Base-by-base conservation (phyloP, 1,140 invertebrate genomes). In the Arctopsyche grandis region DNA sequence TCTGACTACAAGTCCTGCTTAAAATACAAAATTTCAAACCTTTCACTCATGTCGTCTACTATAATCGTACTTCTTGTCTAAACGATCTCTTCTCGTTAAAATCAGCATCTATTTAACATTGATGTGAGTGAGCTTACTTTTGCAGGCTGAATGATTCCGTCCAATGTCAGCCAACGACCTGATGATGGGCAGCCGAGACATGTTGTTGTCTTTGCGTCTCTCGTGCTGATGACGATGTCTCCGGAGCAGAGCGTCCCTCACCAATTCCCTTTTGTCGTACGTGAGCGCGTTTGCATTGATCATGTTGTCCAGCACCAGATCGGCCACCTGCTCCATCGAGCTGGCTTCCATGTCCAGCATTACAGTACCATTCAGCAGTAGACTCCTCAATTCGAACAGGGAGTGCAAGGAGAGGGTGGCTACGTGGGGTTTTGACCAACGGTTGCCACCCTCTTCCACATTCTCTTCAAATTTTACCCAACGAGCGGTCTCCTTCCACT, bases 391-490 rank as follows among this genome's bases (percentile, higher is more conserved):
- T 87, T 98, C 96, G 86, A 98, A 97, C 0, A 98, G 89, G 0
- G 96, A 95, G 84, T 98, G 96, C 21, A 98, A 88, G 0, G 96
- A 97, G 26, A 98, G 88, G 0, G 96, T 97, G 12, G 96, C 96
- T 22, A 98, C 97, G 86, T 97, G 96, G 0, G 96, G 97, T 86
- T 98, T 98, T 5, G 95, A 97, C 96, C 96, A 98, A 69, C 96
- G 89, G 85, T 97, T 97, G 69, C 96, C 96, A 24, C 96, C 95
- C 88, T 97, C 96, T 87, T 98, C 96, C 0, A 98, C 96, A 85
- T 97, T 95, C 86, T 98, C 96, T 85, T 98, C 96, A 85, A 98
- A 98, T 86, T 98, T 97, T 60, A 98, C 96, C 96, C 96, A 98
- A 84, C 96, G 92, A 19, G 97, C 97, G n/a, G 97, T 98, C 89